A percentile compares a stretch with the other conserved stretches of the same genome.
phyloP scores from a whole-genome alignment of 2,113 vertebrate genomes.

The Hiodon tergisus region DNA sequence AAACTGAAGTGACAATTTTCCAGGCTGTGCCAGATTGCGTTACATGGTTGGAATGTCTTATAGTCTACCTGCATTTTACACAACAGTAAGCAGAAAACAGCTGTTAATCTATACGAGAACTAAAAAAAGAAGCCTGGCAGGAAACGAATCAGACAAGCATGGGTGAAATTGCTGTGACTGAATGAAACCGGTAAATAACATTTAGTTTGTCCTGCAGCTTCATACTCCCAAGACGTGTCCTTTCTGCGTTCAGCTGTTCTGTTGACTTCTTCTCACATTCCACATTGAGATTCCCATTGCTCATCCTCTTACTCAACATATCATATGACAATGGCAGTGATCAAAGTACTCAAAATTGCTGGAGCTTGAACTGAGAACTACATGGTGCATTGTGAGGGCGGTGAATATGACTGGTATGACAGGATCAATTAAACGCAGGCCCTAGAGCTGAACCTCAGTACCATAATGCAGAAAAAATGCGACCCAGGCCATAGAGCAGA shows the following conservation, averaged over 20 bases:
- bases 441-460: too few relatives aligned
- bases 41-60: neutral
- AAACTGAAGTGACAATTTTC: neutral
- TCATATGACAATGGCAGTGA: conserved; percentile 18
- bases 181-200: neutral
- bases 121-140: neutral
- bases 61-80: neutral
- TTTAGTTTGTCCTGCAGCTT: neutral
- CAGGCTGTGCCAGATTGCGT: neutral
- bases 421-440: too few relatives aligned
- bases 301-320: conserved; percentile 10
- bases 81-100: neutral
- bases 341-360: conserved; percentile 26
- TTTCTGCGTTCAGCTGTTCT: conserved; percentile 43
- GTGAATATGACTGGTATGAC: too few relatives aligned
- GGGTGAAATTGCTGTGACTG: neutral
- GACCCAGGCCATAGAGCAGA: too few relatives aligned
- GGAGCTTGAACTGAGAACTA: conserved; percentile 47
- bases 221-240: conserved; percentile 35
- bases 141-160: neutral
- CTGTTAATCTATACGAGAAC: neutral
- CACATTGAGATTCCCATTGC: conserved; percentile 56
- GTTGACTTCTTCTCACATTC: neutral
- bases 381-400: neutral
- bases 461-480: too few relatives aligned